Evolutionary conservation across 2,797 vertebrate species (phyloP).

Genomic region (Dicrostonyx torquatus): DNA sequence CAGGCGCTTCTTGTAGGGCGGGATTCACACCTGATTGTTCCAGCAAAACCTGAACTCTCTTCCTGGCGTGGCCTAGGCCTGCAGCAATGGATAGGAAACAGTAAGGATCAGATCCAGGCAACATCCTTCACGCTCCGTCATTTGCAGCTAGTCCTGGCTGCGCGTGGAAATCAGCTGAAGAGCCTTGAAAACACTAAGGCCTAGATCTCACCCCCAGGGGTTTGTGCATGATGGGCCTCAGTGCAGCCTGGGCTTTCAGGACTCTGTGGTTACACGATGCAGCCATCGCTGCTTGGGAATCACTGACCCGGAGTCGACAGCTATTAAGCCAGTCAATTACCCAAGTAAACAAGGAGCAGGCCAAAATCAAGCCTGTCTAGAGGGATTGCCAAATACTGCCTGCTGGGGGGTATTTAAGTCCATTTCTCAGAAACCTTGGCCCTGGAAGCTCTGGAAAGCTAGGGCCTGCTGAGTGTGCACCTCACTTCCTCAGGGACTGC

Average conservation of each 20-base stretch:
- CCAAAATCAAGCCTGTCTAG: background rate
- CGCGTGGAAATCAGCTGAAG: background rate
- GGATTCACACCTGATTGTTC: background rate
- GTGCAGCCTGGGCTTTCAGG: background rate
- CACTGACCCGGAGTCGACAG: background rate
- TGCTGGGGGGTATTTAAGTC: too few relatives aligned
- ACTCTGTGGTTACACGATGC: too few relatives aligned
- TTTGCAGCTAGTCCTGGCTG: background rate
- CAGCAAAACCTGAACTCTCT: background rate
- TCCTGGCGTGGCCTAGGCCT: background rate
- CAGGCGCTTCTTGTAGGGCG: background rate
- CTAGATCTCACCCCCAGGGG: background rate
- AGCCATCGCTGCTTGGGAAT: background rate
- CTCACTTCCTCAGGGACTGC: background rate
- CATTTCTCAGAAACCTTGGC: slow-evolving; percentile 18
- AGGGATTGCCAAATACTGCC: background rate
- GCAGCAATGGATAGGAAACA: background rate
- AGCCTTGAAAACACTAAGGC: background rate
- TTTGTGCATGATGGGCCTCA: background rate
- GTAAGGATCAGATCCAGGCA: background rate
- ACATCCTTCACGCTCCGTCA: background rate
- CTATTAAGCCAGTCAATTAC: background rate
- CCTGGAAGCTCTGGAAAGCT: background rate
- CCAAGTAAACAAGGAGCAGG: slow-evolving; percentile 19
- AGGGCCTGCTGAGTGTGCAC: background rate